Percentiles rank a stretch among this genome's conserved stretches.
Evolutionary conservation across 2,113 vertebrate genomes (phyloP).

Genomic region (Eudyptes chrysolophus): DNA sequence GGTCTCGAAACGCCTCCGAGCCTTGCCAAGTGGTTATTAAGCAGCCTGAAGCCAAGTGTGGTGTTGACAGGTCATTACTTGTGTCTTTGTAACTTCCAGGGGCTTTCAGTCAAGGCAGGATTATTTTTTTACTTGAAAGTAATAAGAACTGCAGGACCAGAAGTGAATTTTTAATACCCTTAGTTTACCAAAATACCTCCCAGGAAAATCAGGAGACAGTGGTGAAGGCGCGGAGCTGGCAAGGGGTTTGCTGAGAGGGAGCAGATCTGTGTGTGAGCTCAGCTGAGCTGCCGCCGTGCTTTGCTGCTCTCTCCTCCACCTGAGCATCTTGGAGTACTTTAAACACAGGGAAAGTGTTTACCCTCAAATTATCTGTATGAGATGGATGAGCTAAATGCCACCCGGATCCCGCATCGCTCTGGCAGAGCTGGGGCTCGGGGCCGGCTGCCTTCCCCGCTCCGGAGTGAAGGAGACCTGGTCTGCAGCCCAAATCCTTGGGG

Average conservation of each 20-base stretch:
- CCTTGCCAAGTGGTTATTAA: neutral
- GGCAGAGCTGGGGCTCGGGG: neutral
- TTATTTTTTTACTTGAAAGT: neutral
- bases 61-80: neutral
- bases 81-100: neutral
- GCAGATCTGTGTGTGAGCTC: neutral
- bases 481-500: neutral
- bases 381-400: neutral
- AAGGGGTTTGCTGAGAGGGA: neutral
- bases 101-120: neutral
- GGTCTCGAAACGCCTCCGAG: neutral
- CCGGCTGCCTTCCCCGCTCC: neutral
- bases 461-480: accelerated
- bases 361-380: neutral
- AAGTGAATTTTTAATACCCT: neutral
- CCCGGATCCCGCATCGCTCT: accelerated
- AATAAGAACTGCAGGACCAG: neutral
- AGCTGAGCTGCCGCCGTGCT: neutral
- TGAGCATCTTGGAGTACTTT: neutral
- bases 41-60: neutral
- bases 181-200: neutral
- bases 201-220: neutral
- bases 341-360: neutral
- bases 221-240: accelerated
- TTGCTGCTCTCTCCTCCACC: neutral